Percentiles rank a stretch among this genome's conserved stretches.
Evolutionary conservation across 1,140 invertebrate species (phyloP).

Genomic region (Pantala flavescens): DNA sequence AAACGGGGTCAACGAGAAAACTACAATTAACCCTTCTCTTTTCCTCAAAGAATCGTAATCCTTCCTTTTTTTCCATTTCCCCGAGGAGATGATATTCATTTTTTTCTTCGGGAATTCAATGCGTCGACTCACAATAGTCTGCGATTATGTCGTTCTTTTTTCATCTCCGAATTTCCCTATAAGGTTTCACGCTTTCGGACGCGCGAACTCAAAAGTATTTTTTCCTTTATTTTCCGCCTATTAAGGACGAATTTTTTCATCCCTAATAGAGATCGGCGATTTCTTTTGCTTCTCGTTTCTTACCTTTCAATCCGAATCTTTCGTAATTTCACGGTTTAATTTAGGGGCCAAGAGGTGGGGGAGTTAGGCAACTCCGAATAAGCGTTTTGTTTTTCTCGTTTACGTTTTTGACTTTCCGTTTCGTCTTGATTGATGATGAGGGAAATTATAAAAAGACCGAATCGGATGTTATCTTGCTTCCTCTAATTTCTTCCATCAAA

Average conservation of each 20-base stretch:
- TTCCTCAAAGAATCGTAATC: background rate
- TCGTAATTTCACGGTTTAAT: slow-evolving; percentile 7
- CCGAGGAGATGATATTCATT: background rate
- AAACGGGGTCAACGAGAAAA: background rate
- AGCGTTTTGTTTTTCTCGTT: too few relatives aligned
- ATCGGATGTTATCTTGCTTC: too few relatives aligned
- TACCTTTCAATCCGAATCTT: slow-evolving; percentile 2
- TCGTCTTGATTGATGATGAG: background rate
- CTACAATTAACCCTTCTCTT: background rate
- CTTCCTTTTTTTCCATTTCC: background rate
- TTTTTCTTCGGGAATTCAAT: too few relatives aligned
- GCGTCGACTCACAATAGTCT: too few relatives aligned
- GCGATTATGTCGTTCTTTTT: too few relatives aligned
- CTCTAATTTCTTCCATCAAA: too few relatives aligned
- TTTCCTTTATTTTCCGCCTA: background rate
- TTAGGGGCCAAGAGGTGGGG: background rate
- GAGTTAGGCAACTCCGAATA: background rate
- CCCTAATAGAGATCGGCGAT: background rate
- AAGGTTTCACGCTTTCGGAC: too few relatives aligned
- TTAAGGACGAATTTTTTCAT: background rate
- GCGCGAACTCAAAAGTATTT: background rate
- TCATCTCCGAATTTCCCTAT: too few relatives aligned
- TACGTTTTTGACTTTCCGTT: background rate
- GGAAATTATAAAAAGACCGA: background rate
- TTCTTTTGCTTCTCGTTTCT: background rate